A percentile compares a stretch with the other conserved stretches of the same genome.
Evolutionary conservation across 2,797 vertebrate species (phyloP).

Genomic region (Perdix hodgsoniae): DNA sequence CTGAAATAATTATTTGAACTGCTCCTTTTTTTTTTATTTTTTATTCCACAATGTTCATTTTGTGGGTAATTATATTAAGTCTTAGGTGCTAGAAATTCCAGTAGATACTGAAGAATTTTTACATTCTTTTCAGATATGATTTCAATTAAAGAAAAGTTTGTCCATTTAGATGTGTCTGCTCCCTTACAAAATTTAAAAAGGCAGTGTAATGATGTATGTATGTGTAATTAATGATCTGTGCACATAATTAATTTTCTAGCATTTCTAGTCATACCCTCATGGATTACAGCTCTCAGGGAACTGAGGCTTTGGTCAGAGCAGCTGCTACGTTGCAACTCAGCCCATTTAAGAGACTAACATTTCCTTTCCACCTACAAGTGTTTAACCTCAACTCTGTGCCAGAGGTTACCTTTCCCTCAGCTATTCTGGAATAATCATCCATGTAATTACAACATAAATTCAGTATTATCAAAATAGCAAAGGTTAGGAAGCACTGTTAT

Average conservation of each 20-base stretch:
- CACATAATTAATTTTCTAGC: not conserved
- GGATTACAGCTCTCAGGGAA: not conserved
- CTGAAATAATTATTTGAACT: not conserved
- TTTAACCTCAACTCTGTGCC: conserved; percentile 12
- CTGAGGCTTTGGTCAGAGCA: not conserved
- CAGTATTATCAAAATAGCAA: not conserved
- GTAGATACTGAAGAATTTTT: not conserved
- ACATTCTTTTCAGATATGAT: not conserved
- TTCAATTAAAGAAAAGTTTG: not conserved
- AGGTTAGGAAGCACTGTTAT: not conserved
- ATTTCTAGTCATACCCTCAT: not conserved
- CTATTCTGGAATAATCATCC: conserved; percentile 11
- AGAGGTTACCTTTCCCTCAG: not conserved
- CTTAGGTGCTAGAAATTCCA: not conserved
- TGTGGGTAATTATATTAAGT: not conserved
- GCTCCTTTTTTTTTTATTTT: not conserved
- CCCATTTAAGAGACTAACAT: not conserved
- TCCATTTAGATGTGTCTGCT: not conserved
- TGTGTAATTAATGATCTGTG: not conserved
- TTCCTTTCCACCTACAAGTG: not conserved
- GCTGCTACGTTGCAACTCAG: not conserved
- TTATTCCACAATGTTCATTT: not conserved
- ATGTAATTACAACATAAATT: conserved; percentile 39
- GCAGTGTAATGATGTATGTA: not conserved
- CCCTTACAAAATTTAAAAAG: not conserved